These are phyloP conservation scores for Oreotrochilus melanogaster DNA, from an alignment of 2,113 vertebrate species.

Conservation along the genomic window DNA sequence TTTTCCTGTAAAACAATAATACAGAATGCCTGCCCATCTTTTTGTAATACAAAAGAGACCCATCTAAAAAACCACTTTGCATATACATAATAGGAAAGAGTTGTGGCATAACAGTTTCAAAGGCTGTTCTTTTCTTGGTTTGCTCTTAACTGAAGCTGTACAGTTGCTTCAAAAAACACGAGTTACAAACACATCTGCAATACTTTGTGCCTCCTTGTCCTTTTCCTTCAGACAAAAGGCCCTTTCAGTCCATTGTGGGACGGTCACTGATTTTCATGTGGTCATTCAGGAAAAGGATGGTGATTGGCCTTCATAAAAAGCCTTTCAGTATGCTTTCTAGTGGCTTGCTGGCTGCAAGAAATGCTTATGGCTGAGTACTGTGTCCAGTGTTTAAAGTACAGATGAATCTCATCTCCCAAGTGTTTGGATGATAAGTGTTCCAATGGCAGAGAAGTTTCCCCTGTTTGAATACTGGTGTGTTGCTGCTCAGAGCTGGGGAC, in stretches of 20 bases:
- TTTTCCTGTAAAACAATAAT: slow-evolving; percentile 34
- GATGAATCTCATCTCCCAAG: background rate
- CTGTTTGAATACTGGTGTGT: background rate
- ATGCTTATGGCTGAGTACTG: background rate
- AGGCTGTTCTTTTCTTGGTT: slow-evolving; percentile 41
- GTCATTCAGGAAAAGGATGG: slow-evolving; percentile 44
- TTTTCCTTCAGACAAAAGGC: slow-evolving; percentile 48
- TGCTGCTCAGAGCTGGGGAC: background rate
- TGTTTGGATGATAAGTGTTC: background rate
- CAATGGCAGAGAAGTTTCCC: background rate
- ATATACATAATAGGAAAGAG: background rate
- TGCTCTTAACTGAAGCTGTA: slow-evolving; percentile 36
- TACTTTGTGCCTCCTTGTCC: slow-evolving; percentile 54
- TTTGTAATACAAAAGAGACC: background rate
- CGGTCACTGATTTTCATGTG: slow-evolving; percentile 40
- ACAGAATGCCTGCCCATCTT: slow-evolving; percentile 9
- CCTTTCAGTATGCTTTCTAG: background rate
- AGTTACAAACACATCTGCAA: slow-evolving; percentile 21
- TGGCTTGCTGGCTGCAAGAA: slow-evolving; percentile 8
- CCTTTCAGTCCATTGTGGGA: slow-evolving; percentile 23
- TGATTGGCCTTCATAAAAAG: slow-evolving; percentile 20
- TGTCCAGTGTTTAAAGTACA: background rate
- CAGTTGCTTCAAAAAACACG: slow-evolving; percentile 40
- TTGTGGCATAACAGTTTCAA: slow-evolving; percentile 31
- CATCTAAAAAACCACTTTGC: slow-evolving; percentile 29